Base-by-base conservation (phyloP, 2,113 vertebrate species). In the Ctenodactylus gundi region DNA sequence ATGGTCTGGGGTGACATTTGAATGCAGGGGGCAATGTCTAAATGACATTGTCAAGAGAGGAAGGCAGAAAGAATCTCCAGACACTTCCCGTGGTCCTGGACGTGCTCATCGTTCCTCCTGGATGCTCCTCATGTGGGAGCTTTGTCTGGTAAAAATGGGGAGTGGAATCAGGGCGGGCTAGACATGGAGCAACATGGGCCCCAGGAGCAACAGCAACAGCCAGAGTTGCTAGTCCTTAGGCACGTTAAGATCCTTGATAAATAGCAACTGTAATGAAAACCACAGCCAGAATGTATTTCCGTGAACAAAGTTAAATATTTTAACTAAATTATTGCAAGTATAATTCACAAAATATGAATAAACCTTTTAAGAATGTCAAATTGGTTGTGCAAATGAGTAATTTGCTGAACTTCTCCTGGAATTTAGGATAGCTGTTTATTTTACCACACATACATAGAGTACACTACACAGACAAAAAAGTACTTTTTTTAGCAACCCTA, bases 1-100 rank as follows among this genome's bases (percentile, higher is more conserved):
- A 93, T 96, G 91, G 98, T 96, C 97, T 97, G 94, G 90, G 95
- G 94, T 98, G 98, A 98, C 98, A 98, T 98, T 96, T 98, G 98
- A 98, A 98, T 98, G 96, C 86, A 11, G 76, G 96, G 97, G 97
- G 98, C 98, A 98, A 95, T 98, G 95, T 98, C 70, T 94, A 96
- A 96, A 97, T 98, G 97, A 98, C 97, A 98, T 75, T 97, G 96
- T 96, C 68, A 65, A 93, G 92, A 97, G 96, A 84, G 75, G 86
- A 97, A 95, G 96, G 85, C 90, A 88, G 96, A 95, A 97, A 96
- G 93, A 90, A 49, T 65, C 87, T 96, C 76, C 80, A 94, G 97
- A 87, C 90, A 95, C 77, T 88, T 94, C 90, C 83, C 84, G 36
- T 97, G 97, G 95, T 97, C 96, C 93, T 84, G 93, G 67, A 76